phyloP scores from a whole-genome alignment of 2,888 invertebrate genomes.

The Caenorhabditis japonica region DNA sequence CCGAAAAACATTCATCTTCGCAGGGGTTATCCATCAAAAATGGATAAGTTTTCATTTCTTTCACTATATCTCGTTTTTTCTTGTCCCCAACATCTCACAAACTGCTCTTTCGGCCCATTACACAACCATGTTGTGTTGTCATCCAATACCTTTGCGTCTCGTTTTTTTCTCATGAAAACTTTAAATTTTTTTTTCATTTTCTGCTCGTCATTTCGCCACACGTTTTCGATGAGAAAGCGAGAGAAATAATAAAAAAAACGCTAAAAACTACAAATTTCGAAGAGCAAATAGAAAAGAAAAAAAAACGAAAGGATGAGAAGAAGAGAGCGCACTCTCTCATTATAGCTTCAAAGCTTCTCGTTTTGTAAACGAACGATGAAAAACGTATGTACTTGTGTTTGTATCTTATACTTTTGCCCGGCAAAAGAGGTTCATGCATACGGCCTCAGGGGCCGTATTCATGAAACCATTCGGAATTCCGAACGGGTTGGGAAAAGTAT shows the following conservation, averaged over 20 bases:
- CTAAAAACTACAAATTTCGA: conserved; percentile 15
- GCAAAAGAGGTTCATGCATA: too few relatives aligned
- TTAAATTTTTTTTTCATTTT: conserved; percentile 28
- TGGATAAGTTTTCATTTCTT: conserved; percentile 38
- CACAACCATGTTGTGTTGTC: conserved; percentile 30
- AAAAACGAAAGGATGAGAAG: too few relatives aligned
- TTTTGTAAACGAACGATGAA: conserved; percentile 6
- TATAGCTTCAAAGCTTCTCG: conserved; percentile 13
- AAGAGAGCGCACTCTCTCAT: too few relatives aligned
- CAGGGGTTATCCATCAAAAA: conserved; percentile 41
- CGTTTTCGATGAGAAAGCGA: conserved; percentile 24
- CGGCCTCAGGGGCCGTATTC: too few relatives aligned
- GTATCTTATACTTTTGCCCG: too few relatives aligned
- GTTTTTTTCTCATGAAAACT: conserved; percentile 32
- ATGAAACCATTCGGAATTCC: too few relatives aligned
- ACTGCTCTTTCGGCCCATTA: conserved; percentile 46
- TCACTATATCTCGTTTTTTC: conserved; percentile 38
- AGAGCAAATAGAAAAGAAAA: conserved; percentile 9
- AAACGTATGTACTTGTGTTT: not conserved
- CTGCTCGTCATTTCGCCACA: conserved; percentile 14
- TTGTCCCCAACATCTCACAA: conserved; percentile 29
- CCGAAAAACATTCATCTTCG: conserved; percentile 6
- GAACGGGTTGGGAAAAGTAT: too few relatives aligned
- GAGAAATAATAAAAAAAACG: conserved; percentile 1
- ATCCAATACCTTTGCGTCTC: conserved; percentile 38